Evolutionary conservation across 92 coral and sea anemone genomes (phyloP).

Genomic region (Porites cylindrica): DNA sequence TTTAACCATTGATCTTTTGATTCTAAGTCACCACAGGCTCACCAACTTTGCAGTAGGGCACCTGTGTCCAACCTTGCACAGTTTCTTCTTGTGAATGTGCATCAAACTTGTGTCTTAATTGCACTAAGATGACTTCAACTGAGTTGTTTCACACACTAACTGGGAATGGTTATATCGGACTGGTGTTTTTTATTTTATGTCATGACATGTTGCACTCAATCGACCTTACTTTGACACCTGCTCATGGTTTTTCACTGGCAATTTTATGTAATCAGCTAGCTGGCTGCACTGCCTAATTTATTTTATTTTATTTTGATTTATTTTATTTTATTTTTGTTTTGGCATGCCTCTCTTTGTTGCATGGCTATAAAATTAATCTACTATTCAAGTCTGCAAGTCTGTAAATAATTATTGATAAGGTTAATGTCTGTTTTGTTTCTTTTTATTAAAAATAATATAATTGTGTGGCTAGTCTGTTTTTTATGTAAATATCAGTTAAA

Average conservation of each 20-base stretch:
- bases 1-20: conserved; percentile 54
- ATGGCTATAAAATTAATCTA: not conserved
- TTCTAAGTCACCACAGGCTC: conserved; percentile 46
- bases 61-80: conserved; percentile 46
- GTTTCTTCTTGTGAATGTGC: conserved; percentile 52
- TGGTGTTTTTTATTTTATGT: conserved; percentile 34
- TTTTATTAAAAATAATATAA: too few relatives aligned
- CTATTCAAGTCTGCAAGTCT: too few relatives aligned
- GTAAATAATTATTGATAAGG: too few relatives aligned
- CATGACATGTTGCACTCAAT: conserved; percentile 16
- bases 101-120: conserved; percentile 31
- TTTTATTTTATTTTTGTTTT: too few relatives aligned
- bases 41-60: conserved; percentile 45
- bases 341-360: not conserved
- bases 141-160: conserved; percentile 41
- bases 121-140: conserved; percentile 41
- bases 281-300: too few relatives aligned
- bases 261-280: not conserved
- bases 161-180: conserved; percentile 41
- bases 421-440: too few relatives aligned
- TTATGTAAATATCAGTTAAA: too few relatives aligned
- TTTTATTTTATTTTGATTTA: too few relatives aligned
- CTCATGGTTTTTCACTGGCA: too few relatives aligned
- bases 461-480: too few relatives aligned
- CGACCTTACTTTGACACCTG: not conserved